These are phyloP conservation scores for Triplophysa bombifrons DNA, from an alignment of 2,797 vertebrate species.

Conservation along the genomic window DNA sequence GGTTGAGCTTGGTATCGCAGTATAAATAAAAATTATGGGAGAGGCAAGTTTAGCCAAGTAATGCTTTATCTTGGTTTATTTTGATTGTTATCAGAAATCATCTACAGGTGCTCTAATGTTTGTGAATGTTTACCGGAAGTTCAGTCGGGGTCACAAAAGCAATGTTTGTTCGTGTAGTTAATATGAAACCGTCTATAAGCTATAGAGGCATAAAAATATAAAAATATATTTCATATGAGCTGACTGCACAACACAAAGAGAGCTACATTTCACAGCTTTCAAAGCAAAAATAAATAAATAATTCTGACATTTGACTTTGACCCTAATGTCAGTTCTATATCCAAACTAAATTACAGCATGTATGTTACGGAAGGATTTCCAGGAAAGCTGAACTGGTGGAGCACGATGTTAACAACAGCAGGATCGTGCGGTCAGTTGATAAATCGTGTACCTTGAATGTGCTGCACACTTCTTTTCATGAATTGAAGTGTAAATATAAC, in stretches of 20 bases:
- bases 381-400: constrained; percentile 3
- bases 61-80: too few species aligned
- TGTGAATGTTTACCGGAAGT: too few species aligned
- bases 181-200: too few species aligned
- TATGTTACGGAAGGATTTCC: background rate
- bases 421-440: background rate
- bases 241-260: background rate
- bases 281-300: background rate
- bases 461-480: background rate
- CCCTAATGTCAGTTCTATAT: background rate
- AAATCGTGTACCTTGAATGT: background rate
- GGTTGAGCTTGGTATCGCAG: too few species aligned
- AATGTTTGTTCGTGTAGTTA: too few species aligned
- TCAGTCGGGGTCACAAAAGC: too few species aligned
- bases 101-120: too few species aligned
- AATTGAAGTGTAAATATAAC: background rate
- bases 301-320: background rate
- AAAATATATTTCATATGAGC: background rate
- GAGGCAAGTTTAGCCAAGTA: too few species aligned
- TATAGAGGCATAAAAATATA: too few species aligned
- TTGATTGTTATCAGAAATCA: too few species aligned
- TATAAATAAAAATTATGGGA: too few species aligned
- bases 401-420: background rate
- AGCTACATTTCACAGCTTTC: background rate
- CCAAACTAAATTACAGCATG: background rate